Base-by-base conservation (phyloP, 2,888 invertebrate genomes). In the Ophion costatus region DNA sequence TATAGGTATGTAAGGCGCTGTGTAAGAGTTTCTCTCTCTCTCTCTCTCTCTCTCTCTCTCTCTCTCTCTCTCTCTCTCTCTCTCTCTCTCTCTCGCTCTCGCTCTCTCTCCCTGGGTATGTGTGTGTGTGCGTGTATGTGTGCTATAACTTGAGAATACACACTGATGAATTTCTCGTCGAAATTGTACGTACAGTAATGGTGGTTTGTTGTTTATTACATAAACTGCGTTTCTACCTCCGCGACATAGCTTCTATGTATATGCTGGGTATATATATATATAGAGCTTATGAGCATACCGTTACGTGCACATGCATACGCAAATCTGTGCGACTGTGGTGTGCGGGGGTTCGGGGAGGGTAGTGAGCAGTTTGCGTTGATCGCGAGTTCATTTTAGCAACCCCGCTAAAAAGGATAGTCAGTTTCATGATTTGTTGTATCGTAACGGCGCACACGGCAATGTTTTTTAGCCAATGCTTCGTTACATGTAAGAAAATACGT, bases 201-300 rank as follows among this genome's bases (percentile, higher is more conserved):
- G 76, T 80, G 56, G 82, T 77, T 80, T 66, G 74, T 73, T 74
- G 67, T 78, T 59, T 89, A 87, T 91, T 91, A 91, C 91, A 90
- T 91, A 91, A 91, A 91, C 89, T 87, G 87, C 86, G 84, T 90
- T 87, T 88, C 87, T 84, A 85, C 83, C 87, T 85, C 87, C 83
- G 83, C 84, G 88, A 87, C 87, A 81, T 84, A 86, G 88, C 87
- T 83, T 87, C 82, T 86, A 85, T 87, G n/a, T n/a, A n/a, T n/a
- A n/a, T n/a, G n/a, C n/a, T n/a, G n/a, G n/a, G n/a, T n/a, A 86
- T 64, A 61, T 86, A 73, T 42, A 51, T 59, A 45, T 76, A 67
- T 11, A 29, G 7, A 45, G 22, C n/a, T n/a, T 77, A 38, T 45
- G 38, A 51, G 22, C 38, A 79, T 79, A 38, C 51, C 69, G 69